These are phyloP conservation scores for Micromesistius poutassou DNA, from an alignment of 2,797 vertebrate genomes.

Conservation along the genomic window DNA sequence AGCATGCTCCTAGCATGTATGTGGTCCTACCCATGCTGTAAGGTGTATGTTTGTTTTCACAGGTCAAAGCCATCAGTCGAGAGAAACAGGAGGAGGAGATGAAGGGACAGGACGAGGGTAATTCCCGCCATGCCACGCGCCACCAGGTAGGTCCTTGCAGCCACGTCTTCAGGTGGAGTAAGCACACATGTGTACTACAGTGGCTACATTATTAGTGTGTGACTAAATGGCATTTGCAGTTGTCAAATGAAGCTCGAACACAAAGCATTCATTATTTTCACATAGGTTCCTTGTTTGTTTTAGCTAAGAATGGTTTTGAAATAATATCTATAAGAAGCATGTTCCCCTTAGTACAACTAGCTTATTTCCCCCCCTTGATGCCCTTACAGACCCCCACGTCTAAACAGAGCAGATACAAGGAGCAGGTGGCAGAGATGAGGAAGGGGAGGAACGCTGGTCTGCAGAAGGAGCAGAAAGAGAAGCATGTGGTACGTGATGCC, in stretches of 20 bases:
- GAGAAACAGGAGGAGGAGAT: slow-evolving; percentile 96
- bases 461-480: slow-evolving; percentile 97
- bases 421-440: slow-evolving; percentile 94
- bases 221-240: background rate
- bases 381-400: slow-evolving; percentile 85
- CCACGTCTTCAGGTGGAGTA: background rate
- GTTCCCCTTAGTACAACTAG: background rate
- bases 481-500: slow-evolving; percentile 84
- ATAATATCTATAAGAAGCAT: background rate
- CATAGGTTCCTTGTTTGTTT: background rate
- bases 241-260: background rate
- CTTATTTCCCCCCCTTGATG: background rate
- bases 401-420: slow-evolving; percentile 92
- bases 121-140: slow-evolving; percentile 88
- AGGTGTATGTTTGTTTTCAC: slow-evolving; percentile 7
- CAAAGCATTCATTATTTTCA: background rate
- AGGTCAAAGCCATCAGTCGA: slow-evolving; percentile 94
- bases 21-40: background rate
- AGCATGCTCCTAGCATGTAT: background rate
- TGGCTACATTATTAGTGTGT: background rate
- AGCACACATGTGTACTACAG: background rate
- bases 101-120: slow-evolving; percentile 89
- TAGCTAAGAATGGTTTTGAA: background rate
- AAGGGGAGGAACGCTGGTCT: slow-evolving; percentile 92
- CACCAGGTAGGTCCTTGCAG: slow-evolving; percentile 80